Base-by-base conservation (phyloP, 2,113 vertebrate species). In the Nestor notabilis region DNA sequence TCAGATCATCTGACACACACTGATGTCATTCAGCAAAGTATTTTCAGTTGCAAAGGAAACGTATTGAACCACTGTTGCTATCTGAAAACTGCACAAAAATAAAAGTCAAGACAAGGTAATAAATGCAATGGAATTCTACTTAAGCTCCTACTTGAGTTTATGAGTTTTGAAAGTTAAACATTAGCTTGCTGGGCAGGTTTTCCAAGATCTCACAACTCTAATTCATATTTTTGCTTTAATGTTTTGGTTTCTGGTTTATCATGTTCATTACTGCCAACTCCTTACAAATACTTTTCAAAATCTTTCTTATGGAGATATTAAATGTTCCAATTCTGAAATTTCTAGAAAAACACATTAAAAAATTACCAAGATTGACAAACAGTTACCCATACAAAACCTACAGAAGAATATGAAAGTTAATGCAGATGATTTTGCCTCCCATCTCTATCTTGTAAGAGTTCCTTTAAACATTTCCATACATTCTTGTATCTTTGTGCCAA, bases 221-320 rank as follows among this genome's bases (percentile, higher is more conserved):
- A 87, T 88, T 95, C 23, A n/a, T 80, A 76, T 83, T 95, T 66
- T 95, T 69, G 6, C 21, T 76, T 93, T 91, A 93, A 43, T 80
- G 53, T 91, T 93, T 90, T 89, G 16, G 13, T 70, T 86, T 91
- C 60, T 78, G 44, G 24, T 78, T 93, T 94, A 81, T n/a, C 49
- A 37, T 49, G 53, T 5, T 92, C 37, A 37, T 63, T 92, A 76
- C 29, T 90, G 25, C 17, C 56, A 96, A 33, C 11, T 90, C 27
- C n/a, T 69, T 75, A 52, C 41, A 90, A 72, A 90, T 84, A 31
- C 81, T 49, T 92, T 95, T 47, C n/a, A 87, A 65, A 41, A 31
- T 65, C 24, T 87, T 94, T 91, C 76, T 93, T 94, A 77, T 65
- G 49, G 63, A 5, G 10, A 55, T 35, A 83, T 78, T 76, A 87